Conservation (phyloP, 2,113 vertebrate genomes). For the Eleginops maclovinus region DNA sequence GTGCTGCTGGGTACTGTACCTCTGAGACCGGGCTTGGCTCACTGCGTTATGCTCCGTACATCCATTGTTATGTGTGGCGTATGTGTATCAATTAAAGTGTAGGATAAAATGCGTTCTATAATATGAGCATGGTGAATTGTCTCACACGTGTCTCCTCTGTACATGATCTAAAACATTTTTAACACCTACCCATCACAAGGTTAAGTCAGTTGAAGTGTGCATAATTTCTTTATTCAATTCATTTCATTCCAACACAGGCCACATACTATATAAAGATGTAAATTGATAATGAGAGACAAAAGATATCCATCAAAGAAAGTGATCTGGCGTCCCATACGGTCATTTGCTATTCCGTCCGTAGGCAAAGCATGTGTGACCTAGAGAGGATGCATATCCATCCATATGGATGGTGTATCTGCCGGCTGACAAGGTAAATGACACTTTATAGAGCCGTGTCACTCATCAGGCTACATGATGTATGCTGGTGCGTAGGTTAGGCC, state of each 20-base stretch:
- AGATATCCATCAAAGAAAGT: constrained; percentile 19
- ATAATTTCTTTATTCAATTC: constrained; percentile 20
- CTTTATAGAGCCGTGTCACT: constrained; percentile 57
- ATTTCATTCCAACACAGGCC: constrained; percentile 6
- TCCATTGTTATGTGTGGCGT: constrained; percentile 15
- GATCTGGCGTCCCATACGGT: constrained; percentile 33
- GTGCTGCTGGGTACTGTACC: constrained; percentile 59
- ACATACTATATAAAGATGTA: constrained; percentile 12
- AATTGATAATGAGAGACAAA: constrained; percentile 16
- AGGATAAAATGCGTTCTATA: constrained; percentile 3
- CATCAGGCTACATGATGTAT: constrained; percentile 28
- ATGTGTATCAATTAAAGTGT: constrained; percentile 6
- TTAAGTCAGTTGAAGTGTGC: background rate
- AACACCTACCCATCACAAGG: background rate
- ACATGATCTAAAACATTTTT: constrained; percentile 16
- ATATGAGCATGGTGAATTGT: background rate
- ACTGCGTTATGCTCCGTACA: constrained; percentile 7
- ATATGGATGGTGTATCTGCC: constrained; percentile 60
- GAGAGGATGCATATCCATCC: constrained; percentile 52
- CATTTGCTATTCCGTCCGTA: constrained; percentile 43
- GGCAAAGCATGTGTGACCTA: constrained; percentile 49
- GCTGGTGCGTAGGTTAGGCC: constrained; percentile 47
- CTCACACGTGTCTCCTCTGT: background rate
- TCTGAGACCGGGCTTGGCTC: constrained; percentile 53
- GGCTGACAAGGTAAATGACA: constrained; percentile 65